Conservation (phyloP, 53 echinoderm and acorn worm species). For the Holothuria leucospilota region DNA sequence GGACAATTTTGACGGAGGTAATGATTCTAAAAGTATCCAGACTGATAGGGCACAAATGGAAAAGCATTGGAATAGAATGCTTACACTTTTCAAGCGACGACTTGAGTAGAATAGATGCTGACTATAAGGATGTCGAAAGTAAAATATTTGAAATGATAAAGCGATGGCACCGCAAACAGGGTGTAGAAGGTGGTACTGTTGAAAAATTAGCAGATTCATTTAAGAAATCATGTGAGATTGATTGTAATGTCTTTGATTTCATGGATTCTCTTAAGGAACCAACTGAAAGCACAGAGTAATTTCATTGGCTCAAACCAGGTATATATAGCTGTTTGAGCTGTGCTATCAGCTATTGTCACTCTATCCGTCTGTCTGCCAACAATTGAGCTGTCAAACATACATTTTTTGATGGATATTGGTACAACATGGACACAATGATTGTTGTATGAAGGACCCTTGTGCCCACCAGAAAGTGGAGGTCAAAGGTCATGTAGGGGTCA, state of each 20-base stretch:
- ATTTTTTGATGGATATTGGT: too few relatives aligned
- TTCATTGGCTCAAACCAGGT: too few relatives aligned
- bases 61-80: not conserved
- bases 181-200: not conserved
- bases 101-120: not conserved
- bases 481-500: too few relatives aligned
- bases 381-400: too few relatives aligned
- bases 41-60: not conserved
- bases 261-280: not conserved
- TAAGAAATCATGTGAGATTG: not conserved
- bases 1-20: not conserved
- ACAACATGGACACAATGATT: too few relatives aligned
- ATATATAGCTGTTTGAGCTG: too few relatives aligned
- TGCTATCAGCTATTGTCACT: too few relatives aligned
- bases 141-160: constrained; percentile 3
- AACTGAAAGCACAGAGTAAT: not conserved
- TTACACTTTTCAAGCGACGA: not conserved
- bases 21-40: not conserved
- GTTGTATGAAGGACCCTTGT: too few relatives aligned
- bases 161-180: not conserved
- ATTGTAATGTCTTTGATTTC: not conserved
- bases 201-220: not conserved
- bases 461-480: too few relatives aligned
- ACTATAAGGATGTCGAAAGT: not conserved
- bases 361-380: too few relatives aligned